A percentile compares a stretch with the other conserved stretches of the same genome.
These are phyloP conservation scores for Neoniphon sammara DNA, from an alignment of 2,797 vertebrate species.

Conservation along the genomic window DNA sequence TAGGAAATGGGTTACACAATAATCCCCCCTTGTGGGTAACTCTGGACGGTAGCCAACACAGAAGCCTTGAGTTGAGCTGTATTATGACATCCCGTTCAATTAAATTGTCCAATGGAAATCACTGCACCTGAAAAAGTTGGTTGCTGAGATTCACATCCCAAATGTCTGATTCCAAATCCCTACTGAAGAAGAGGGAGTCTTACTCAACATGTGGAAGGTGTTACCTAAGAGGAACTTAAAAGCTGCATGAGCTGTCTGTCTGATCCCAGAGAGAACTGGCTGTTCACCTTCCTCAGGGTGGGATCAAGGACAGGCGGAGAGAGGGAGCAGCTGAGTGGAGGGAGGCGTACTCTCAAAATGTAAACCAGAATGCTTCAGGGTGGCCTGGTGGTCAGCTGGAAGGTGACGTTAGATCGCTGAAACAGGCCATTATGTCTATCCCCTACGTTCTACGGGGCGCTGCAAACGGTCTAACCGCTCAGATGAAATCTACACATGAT, in stretches of 20 bases:
- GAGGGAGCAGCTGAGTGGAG: constrained; percentile 29
- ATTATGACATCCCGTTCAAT: constrained; percentile 62
- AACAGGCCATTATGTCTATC: constrained; percentile 11
- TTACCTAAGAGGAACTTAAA: constrained; percentile 63
- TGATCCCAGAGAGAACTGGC: constrained; percentile 53
- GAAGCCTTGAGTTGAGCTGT: constrained; percentile 56
- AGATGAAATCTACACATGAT: too few species aligned
- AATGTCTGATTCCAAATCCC: constrained; percentile 17
- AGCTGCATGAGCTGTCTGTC: constrained; percentile 63
- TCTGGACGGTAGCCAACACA: constrained; percentile 58
- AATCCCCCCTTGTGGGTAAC: constrained; percentile 64
- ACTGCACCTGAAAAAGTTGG: constrained; percentile 18
- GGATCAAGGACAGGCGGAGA: constrained; percentile 58
- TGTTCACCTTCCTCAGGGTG: constrained; percentile 65
- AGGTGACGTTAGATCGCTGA: constrained; percentile 28
- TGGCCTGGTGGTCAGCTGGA: constrained; percentile 15
- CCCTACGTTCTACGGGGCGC: not conserved
- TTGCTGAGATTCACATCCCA: constrained; percentile 54
- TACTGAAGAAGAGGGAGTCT: constrained; percentile 35
- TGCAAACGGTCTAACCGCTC: too few species aligned
- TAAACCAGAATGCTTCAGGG: constrained; percentile 41
- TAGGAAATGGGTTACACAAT: constrained; percentile 69
- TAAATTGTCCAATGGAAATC: constrained; percentile 36
- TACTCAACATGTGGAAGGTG: constrained; percentile 67
- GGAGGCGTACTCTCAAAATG: constrained; percentile 44